Evolutionary conservation across 2,797 vertebrate species (phyloP).

Genomic region (Merluccius polli): DNA sequence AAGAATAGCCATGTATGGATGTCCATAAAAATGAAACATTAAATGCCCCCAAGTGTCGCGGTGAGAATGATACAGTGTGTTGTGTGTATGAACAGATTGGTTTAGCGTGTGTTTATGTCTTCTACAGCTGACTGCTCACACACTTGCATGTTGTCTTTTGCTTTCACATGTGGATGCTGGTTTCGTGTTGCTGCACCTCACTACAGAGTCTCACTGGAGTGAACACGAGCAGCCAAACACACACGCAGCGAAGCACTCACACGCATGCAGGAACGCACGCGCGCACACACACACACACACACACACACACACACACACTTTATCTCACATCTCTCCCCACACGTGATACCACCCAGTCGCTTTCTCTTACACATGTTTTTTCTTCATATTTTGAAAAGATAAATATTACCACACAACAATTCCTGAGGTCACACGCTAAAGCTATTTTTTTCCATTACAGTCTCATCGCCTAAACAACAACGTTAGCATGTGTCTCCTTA

Average conservation of each 20-base stretch:
- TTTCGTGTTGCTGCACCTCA: neutral
- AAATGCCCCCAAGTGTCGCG: neutral
- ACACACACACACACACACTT: neutral
- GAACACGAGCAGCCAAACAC: neutral
- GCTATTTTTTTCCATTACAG: neutral
- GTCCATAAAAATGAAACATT: too few relatives aligned
- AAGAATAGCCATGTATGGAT: conserved; percentile 26
- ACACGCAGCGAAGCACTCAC: neutral
- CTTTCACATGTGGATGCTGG: neutral
- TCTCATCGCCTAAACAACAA: neutral
- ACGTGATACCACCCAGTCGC: neutral
- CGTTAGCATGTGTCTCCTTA: neutral
- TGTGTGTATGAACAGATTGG: neutral
- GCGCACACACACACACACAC: neutral
- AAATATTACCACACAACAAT: conserved; percentile 2
- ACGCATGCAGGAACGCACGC: neutral
- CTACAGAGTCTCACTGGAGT: neutral
- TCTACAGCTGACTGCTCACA: neutral
- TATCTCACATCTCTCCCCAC: neutral
- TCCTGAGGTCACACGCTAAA: conserved; percentile 4
- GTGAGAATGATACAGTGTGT: conserved; percentile 19
- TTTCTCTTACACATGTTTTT: neutral
- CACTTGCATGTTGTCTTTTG: neutral
- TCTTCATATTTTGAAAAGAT: conserved; percentile 5
- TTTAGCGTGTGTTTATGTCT: neutral